These are phyloP conservation scores for Clarias batrachus DNA, from an alignment of 2,113 vertebrate genomes.

Conservation along the genomic window DNA sequence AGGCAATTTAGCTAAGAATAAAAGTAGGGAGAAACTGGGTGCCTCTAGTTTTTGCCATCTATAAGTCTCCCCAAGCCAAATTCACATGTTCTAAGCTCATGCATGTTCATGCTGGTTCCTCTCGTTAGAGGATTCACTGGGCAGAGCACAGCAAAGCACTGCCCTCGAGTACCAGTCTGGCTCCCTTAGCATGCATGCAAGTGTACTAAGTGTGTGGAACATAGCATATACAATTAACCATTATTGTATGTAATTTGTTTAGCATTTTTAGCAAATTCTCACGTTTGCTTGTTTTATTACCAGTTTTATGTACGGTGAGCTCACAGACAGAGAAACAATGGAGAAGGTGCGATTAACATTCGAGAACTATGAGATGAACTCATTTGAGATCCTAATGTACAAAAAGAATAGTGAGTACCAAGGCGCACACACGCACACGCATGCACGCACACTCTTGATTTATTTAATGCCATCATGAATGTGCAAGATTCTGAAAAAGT, in stretches of 20 bases:
- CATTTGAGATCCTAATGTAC: slow-evolving; percentile 99
- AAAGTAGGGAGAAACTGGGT: too few relatives aligned
- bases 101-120: too few relatives aligned
- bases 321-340: slow-evolving; percentile 96
- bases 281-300: slow-evolving; percentile 57
- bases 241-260: neutral
- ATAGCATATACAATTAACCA: neutral
- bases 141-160: too few relatives aligned
- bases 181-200: too few relatives aligned
- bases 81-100: too few relatives aligned
- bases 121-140: too few relatives aligned
- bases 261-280: neutral
- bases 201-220: neutral
- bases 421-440: slow-evolving; percentile 3
- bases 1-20: too few relatives aligned
- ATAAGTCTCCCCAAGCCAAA: too few relatives aligned
- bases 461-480: slow-evolving; percentile 40
- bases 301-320: slow-evolving; percentile 98
- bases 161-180: too few relatives aligned
- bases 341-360: slow-evolving; percentile 97
- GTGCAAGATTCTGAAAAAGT: slow-evolving; percentile 59
- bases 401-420: slow-evolving; percentile 96
- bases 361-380: slow-evolving; percentile 99
- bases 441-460: slow-evolving; percentile 20
- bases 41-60: too few relatives aligned